Base-by-base conservation (phyloP, 1,140 invertebrate species). In the Phenacoccus solenopsis region DNA sequence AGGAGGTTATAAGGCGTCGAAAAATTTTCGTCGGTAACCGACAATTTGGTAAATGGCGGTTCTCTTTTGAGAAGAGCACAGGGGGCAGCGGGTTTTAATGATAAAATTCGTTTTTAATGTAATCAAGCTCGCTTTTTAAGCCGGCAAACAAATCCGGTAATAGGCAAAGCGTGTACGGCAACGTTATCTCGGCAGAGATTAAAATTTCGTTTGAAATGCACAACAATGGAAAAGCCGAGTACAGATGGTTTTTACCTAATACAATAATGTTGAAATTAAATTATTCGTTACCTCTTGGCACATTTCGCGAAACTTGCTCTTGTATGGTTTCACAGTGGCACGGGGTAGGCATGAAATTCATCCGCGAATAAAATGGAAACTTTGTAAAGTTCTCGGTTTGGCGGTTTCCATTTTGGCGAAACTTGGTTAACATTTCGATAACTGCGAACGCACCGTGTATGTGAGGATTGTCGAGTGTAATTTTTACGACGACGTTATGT, bases 191-290 rank as follows among this genome's bases (percentile, higher is more conserved):
- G 5, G 12, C 20, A 49, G 20, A 49, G 38, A 49, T 49, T 49
- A 49, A 49, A 49, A 49, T 49, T 49, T 49, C 16, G 38, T 49
- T 49, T 49, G 38, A 49, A 49, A 49, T 49, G 38, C 38, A 49
- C 20, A 49, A 49, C 38, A 49, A 49, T 49, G 38, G 38, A 49
- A 49, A 49, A 49, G 38, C 38, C 16, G 38, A n/a, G 38, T 49
- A 49, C 38, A 49, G 38, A 49, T 49, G 38, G 38, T 49, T 49
- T 49, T 49, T 49, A 49, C 38, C 38, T 49, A 49, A 49, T 49
- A 49, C 38, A 49, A 49, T 49, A 49, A 49, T 49, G 38, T 49
- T 49, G 20, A 49, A 49, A 49, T 49, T 49, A 49, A 49, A 49
- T 49, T 49, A 49, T 49, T 49, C 16, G 38, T 49, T 49, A 49